Percentiles rank a stretch among this genome's conserved stretches.
Conservation (phyloP, 2,113 vertebrate species). For the Microtus oregoni region DNA sequence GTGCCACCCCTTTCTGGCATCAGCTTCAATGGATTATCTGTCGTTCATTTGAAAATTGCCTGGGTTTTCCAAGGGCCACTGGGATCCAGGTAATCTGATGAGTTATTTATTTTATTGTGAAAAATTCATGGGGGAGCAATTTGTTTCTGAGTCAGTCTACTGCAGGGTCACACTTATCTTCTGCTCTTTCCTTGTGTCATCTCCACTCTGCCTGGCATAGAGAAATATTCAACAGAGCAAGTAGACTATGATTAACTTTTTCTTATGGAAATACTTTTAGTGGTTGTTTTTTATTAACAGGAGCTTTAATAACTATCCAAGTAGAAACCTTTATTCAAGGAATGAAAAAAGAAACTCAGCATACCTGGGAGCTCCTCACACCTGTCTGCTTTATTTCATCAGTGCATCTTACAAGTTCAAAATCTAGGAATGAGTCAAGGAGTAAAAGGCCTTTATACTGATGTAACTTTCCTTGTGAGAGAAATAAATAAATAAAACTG, state of each 20-base stretch:
- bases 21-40: accelerated
- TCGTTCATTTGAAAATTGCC: neutral
- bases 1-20: neutral
- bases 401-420: neutral
- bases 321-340: too few relatives aligned
- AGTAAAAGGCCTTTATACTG: neutral
- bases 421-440: too few relatives aligned
- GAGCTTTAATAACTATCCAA: too few relatives aligned
- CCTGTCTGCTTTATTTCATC: neutral
- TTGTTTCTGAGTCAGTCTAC: too few relatives aligned
- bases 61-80: neutral
- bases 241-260: neutral
- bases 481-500: neutral
- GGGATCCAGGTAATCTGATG: neutral
- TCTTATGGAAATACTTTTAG: neutral
- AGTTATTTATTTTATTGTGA: neutral
- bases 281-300: neutral
- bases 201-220: neutral
- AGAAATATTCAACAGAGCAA: neutral
- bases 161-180: neutral
- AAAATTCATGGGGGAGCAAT: neutral
- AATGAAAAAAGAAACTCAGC: too few relatives aligned
- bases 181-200: neutral
- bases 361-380: neutral
- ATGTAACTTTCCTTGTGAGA: neutral